Evolutionary conservation across 2,113 vertebrate genomes (phyloP).

Genomic region (Holacanthus passer): DNA sequence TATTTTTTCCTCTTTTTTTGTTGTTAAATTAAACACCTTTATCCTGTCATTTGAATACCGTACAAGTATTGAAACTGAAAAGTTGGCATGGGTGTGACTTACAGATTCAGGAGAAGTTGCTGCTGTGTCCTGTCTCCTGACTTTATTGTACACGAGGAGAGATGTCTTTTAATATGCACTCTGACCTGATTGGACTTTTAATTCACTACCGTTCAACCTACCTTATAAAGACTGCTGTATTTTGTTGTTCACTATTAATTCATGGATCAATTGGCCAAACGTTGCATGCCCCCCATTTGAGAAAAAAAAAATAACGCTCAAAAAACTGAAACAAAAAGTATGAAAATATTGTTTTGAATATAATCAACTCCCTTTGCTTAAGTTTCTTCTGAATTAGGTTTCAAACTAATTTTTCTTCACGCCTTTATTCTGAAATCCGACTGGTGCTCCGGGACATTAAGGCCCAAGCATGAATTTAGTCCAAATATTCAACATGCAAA

Average conservation of each 20-base stretch:
- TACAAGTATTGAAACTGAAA: constrained; percentile 88
- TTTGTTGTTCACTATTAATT: constrained; percentile 69
- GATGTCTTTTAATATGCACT: constrained; percentile 79
- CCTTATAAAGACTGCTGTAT: constrained; percentile 83
- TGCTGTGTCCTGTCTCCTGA: constrained; percentile 81
- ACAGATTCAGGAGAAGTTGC: constrained; percentile 78
- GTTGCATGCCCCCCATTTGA: constrained; percentile 88
- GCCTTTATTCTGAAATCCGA: too few relatives aligned
- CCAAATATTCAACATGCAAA: constrained; percentile 84
- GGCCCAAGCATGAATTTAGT: constrained; percentile 65
- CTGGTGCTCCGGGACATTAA: constrained; percentile 46
- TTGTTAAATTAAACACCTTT: constrained; percentile 80
- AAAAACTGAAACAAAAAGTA: constrained; percentile 41
- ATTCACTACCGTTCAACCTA: constrained; percentile 78
- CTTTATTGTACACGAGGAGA: constrained; percentile 71
- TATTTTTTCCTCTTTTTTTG: constrained; percentile 61
- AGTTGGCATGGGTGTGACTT: constrained; percentile 76
- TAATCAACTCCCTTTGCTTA: constrained; percentile 24
- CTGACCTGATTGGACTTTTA: constrained; percentile 77
- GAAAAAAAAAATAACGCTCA: constrained; percentile 66
- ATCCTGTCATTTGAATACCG: constrained; percentile 83
- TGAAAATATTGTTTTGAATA: constrained; percentile 19
- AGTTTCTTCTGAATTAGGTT: constrained; percentile 35
- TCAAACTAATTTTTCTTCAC: background rate
- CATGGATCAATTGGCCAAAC: constrained; percentile 71